These are phyloP conservation scores for Phalacrocorax brasilianus DNA, from an alignment of 2,113 vertebrate species.

Conservation along the genomic window DNA sequence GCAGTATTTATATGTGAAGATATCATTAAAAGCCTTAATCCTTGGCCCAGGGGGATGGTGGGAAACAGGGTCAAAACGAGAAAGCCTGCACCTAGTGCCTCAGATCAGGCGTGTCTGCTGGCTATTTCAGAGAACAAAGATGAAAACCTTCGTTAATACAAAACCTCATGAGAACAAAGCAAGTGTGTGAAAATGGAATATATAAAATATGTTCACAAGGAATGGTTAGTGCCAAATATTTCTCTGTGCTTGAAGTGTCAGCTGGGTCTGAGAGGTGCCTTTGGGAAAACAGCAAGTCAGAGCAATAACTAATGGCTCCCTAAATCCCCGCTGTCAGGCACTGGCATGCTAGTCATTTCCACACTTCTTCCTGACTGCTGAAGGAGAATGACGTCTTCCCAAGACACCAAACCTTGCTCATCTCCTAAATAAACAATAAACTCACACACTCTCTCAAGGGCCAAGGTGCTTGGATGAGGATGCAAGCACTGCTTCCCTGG, in stretches of 20 bases:
- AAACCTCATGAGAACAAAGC: neutral
- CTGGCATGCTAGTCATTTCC: neutral
- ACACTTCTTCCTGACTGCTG: neutral
- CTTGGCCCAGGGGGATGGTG: neutral
- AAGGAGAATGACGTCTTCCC: neutral
- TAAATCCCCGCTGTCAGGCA: neutral
- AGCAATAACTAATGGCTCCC: neutral
- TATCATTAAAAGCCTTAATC: neutral
- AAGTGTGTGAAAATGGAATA: neutral
- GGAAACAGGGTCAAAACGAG: neutral
- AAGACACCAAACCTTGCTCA: neutral
- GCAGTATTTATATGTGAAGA: neutral
- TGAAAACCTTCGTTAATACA: neutral
- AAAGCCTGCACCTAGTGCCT: neutral
- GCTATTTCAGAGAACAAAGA: neutral
- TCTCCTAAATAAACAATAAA: neutral
- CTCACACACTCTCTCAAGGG: neutral
- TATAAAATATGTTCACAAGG: neutral
- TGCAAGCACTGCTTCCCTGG: accelerated
- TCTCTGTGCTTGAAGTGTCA: neutral
- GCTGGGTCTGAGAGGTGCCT: neutral
- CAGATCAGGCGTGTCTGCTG: accelerated
- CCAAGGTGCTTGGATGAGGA: neutral
- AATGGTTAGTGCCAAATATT: neutral
- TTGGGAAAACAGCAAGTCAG: neutral